Percentiles rank a stretch among this genome's conserved stretches.
phyloP scores from a whole-genome alignment of 2,113 vertebrate species.

The Indicator maculatus region DNA sequence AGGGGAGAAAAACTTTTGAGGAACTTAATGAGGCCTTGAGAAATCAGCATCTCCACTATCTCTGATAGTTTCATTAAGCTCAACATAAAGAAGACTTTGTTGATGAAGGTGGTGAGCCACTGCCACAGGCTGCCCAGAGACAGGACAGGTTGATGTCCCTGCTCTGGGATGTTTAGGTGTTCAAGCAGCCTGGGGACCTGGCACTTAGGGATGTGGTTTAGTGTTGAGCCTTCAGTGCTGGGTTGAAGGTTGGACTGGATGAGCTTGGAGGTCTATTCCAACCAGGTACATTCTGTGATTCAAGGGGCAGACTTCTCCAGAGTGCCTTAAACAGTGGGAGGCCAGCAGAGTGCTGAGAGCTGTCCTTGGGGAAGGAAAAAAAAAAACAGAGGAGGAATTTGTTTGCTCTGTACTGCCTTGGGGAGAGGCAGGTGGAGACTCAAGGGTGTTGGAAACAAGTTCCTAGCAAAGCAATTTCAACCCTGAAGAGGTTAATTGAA shows the following conservation, averaged over 20 bases:
- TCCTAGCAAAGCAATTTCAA: not conserved
- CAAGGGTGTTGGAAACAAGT: not conserved
- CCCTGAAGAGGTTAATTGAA: not conserved
- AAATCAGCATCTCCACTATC: not conserved
- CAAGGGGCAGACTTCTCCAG: not conserved
- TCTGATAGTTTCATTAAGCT: not conserved
- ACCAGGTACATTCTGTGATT: not conserved
- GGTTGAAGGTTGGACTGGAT: too few relatives aligned
- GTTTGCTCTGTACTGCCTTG: not conserved
- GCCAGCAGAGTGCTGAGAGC: accelerated
- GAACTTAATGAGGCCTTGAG: too few relatives aligned
- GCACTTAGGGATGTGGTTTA: too few relatives aligned
- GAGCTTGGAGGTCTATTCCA: too few relatives aligned
- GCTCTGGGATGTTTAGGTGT: too few relatives aligned
- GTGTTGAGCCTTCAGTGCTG: too few relatives aligned
- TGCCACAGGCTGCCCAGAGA: too few relatives aligned
- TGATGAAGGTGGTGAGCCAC: too few relatives aligned
- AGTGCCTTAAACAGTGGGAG: not conserved
- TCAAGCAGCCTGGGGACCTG: too few relatives aligned
- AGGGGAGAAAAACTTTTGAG: not conserved
- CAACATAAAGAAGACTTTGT: too few relatives aligned
- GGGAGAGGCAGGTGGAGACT: not conserved
- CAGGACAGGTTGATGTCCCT: too few relatives aligned
- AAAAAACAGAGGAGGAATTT: not conserved
- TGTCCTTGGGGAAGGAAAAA: not conserved